Evolutionary conservation across 2,888 invertebrate species (phyloP).

Genomic region (Danaus chrysippus): DNA sequence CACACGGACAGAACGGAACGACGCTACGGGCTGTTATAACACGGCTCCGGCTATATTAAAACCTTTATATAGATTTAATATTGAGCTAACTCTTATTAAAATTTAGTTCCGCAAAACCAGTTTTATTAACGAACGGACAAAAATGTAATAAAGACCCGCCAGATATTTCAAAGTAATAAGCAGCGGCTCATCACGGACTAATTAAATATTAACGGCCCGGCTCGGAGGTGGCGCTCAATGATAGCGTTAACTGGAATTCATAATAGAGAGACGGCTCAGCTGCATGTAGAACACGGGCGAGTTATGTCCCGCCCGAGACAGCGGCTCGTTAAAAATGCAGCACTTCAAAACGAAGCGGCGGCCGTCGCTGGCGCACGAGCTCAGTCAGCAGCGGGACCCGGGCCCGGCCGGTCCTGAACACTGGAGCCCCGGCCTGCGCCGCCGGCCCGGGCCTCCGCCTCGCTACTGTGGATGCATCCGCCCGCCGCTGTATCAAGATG

Average conservation of each 20-base stretch:
- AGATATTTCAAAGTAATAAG: constrained; percentile 34
- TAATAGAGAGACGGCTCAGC: constrained; percentile 69
- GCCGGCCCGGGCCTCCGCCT: too few species aligned
- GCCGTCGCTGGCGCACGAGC: constrained; percentile 70
- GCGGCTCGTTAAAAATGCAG: constrained; percentile 75
- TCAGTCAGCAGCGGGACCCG: constrained; percentile 60
- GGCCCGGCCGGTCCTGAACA: constrained; percentile 44
- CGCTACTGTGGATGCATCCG: constrained; percentile 38
- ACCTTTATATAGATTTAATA: neutral
- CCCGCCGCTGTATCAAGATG: constrained; percentile 38
- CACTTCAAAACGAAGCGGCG: constrained; percentile 69
- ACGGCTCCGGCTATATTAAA: neutral
- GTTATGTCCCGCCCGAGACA: constrained; percentile 78
- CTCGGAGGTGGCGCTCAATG: constrained; percentile 74
- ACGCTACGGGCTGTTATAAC: constrained; percentile 21
- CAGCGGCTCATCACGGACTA: constrained; percentile 41
- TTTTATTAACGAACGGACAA: constrained; percentile 4
- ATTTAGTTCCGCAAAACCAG: too few species aligned
- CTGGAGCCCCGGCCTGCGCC: neutral
- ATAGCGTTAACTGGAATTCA: constrained; percentile 76
- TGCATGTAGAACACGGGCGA: constrained; percentile 69
- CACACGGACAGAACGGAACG: constrained; percentile 19
- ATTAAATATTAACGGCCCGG: constrained; percentile 68
- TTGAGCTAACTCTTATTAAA: too few species aligned
- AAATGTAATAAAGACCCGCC: neutral